A percentile compares a stretch with the other conserved stretches of the same genome.
phyloP scores from a whole-genome alignment of 1,140 invertebrate genomes.

The Orussus abietinus region DNA sequence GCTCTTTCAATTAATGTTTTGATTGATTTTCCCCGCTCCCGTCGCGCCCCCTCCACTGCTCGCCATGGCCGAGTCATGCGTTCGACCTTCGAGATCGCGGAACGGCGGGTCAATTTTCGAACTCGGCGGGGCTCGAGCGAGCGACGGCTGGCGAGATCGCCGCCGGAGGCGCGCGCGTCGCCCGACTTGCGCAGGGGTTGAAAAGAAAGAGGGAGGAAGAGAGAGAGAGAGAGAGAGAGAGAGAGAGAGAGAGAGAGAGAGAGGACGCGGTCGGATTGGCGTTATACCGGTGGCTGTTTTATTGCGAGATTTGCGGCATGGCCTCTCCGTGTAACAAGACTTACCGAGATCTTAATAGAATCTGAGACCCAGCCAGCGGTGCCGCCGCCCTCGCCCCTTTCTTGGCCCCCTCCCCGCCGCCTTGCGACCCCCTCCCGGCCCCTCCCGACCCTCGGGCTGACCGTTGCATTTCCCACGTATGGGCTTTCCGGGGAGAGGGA shows the following conservation, averaged over 20 bases:
- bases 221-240: constrained; percentile 1
- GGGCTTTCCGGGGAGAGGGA: constrained; percentile 17
- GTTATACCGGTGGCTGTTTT: constrained; percentile 48
- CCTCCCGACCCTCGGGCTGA: constrained; percentile 23
- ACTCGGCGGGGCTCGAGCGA: constrained; percentile 14
- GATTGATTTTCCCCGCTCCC: constrained; percentile 45
- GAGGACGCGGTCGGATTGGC: constrained; percentile 28
- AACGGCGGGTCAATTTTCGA: constrained; percentile 10
- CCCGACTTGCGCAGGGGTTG: constrained; percentile 8
- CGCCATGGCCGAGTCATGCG: constrained; percentile 11
- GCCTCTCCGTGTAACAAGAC: constrained; percentile 49
- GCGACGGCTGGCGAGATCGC: constrained; percentile 9
- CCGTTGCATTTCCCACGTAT: constrained; percentile 23
- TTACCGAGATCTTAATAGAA: constrained; percentile 56
- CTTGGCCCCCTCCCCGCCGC: not conserved
- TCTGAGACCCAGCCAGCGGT: constrained; percentile 37
- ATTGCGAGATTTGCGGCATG: constrained; percentile 53
- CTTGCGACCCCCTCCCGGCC: too few species aligned
- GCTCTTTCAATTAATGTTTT: constrained; percentile 56
- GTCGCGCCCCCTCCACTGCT: constrained; percentile 9
- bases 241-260: constrained; percentile 5
- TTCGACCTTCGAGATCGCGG: constrained; percentile 1
- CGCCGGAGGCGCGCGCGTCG: constrained; percentile 2
- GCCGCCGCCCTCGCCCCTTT: constrained; percentile 26
- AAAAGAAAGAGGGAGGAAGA: not conserved